These are phyloP conservation scores for Lepilemur ruficaudatus DNA, from an alignment of 2,797 vertebrate species.

Conservation along the genomic window DNA sequence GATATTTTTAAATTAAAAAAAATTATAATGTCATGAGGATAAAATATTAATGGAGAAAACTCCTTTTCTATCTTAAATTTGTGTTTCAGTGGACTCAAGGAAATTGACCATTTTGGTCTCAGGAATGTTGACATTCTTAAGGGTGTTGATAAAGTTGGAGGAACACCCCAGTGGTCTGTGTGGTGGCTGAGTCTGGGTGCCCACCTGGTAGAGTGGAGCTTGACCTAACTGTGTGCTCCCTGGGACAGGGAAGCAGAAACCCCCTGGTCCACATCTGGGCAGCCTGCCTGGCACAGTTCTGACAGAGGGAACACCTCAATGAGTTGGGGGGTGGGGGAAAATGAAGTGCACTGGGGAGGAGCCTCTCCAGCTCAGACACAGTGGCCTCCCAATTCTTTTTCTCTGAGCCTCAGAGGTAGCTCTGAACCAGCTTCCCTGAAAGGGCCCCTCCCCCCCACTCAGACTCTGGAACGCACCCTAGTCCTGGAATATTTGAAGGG, in stretches of 20 bases:
- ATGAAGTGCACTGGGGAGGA: not conserved
- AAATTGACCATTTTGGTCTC: not conserved
- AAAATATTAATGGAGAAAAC: constrained; percentile 5
- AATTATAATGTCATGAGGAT: not conserved
- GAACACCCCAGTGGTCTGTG: not conserved
- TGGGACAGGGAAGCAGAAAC: not conserved
- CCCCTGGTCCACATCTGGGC: not conserved
- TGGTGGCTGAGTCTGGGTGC: not conserved
- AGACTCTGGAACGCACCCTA: not conserved
- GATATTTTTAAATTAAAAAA: constrained; percentile 15
- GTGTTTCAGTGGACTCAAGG: constrained; percentile 5
- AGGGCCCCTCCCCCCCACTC: not conserved
- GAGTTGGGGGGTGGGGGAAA: accelerated
- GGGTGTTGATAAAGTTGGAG: not conserved
- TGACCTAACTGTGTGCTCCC: not conserved
- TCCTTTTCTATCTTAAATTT: constrained; percentile 17
- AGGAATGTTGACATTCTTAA: not conserved
- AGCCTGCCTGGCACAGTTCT: not conserved
- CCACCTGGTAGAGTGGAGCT: not conserved
- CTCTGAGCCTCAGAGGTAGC: not conserved
- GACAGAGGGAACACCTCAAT: not conserved
- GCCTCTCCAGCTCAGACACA: not conserved
- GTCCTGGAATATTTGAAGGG: not conserved
- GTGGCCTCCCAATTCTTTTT: not conserved
- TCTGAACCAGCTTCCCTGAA: not conserved